Evolutionary conservation across 2,113 vertebrate genomes (phyloP), one percentile per base, ranked within the genome.

Genomic region (Engraulis encrasicolus): DNA sequence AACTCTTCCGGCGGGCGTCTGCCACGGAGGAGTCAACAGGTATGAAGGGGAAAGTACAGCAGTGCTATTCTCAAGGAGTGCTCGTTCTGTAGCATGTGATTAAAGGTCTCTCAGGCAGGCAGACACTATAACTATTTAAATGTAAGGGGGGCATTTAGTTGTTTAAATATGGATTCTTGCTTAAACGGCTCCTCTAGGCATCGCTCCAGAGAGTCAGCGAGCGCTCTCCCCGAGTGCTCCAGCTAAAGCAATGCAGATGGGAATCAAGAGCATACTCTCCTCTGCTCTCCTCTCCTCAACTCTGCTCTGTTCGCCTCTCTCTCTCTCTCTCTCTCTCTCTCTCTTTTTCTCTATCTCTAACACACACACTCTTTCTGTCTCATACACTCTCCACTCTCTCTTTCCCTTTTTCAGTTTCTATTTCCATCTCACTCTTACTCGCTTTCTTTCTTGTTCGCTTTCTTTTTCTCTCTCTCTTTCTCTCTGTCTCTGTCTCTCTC

Each of bases 91-190:
- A 87, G 86, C 82, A 85, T 81, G 27, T 86, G 83, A 91, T 87
- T 87, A 86, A 82, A 87, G 78, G 83, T 90, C 80, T 86, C 83
- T 50, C 38, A 78, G 31, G 78, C 81, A 79, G 19, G 50, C 31
- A 81, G 80, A n/a, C n/a, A n/a, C n/a, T n/a, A 50, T 85, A 86
- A 83, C 86, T 84, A 83, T 91, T 91, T 87, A 89, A 90, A 91
- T 88, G 86, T 89, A 80, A 86, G 83, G 86, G 88, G 90, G 88
- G 80, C 78, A 87, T 94, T 95, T 92, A 92, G 91, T 91, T 92
- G 88, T 93, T 92, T 92, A 94, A 94, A 94, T 95, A 93, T 92
- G 91, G 92, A 92, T 94, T 90, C 87, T 90, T 91, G 90, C 91
- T 95, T 92, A 94, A 93, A 94, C 90, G 86, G 90, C 83, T 93